These are phyloP conservation scores for Tauraco hartlaubi DNA, from an alignment of 2,797 vertebrate species.

Conservation along the genomic window DNA sequence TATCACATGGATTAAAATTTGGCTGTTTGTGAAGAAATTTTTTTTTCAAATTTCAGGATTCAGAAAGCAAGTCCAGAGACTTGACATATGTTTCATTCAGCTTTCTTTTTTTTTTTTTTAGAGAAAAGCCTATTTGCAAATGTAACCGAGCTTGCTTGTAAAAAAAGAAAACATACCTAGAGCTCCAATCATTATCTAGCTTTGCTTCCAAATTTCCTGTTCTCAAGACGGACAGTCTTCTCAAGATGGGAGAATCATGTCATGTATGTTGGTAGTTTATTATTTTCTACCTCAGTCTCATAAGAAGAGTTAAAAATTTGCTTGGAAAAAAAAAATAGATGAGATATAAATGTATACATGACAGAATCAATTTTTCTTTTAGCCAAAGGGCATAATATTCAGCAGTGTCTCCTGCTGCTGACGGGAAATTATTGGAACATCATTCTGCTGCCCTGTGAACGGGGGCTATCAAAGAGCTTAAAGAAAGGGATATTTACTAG, in stretches of 20 bases:
- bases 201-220: not conserved
- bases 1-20: not conserved
- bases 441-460: not conserved
- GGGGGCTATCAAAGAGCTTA: conserved; percentile 1
- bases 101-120: not conserved
- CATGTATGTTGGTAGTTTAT: conserved; percentile 10
- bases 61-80: not conserved
- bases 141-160: not conserved
- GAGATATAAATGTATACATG: conserved; percentile 67
- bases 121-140: not conserved
- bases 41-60: not conserved
- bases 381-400: conserved; percentile 66
- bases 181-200: not conserved
- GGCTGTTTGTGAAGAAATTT: not conserved
- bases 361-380: conserved; percentile 74
- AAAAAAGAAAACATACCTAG: not conserved
- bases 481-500: conserved; percentile 9
- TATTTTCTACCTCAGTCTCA: conserved; percentile 17
- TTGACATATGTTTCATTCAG: not conserved
- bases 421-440: conserved; percentile 62
- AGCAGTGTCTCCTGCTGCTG: conserved; percentile 54
- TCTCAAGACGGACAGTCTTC: not conserved
- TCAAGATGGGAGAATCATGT: not conserved
- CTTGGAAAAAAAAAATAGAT: conserved; percentile 14
- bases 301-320: conserved; percentile 53